Conservation (phyloP, 2,113 vertebrate species). For the Hassar affinis region DNA sequence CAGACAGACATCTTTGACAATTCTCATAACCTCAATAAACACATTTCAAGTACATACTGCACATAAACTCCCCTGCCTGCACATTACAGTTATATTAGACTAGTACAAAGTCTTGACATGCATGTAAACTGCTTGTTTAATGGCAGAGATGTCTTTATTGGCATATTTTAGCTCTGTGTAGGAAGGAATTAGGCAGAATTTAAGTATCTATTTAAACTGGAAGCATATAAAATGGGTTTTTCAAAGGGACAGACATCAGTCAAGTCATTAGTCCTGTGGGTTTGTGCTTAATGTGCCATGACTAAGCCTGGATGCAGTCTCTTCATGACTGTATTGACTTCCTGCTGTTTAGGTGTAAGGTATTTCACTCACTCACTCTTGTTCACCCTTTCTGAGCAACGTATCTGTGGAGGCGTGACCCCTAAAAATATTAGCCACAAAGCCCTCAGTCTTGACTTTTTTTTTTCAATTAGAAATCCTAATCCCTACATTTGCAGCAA, state of each 20-base stretch:
- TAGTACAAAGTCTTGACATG: background rate
- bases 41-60: background rate
- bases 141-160: background rate
- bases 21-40: background rate
- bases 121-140: background rate
- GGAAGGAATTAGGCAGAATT: constrained; percentile 2
- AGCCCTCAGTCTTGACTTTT: background rate
- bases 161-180: background rate
- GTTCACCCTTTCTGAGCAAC: background rate
- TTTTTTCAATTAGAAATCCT: background rate
- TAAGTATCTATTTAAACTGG: background rate
- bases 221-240: background rate
- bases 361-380: background rate
- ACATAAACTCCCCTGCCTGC: background rate
- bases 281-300: constrained; percentile 20
- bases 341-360: background rate
- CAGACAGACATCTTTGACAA: background rate
- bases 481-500: background rate
- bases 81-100: background rate
- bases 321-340: background rate
- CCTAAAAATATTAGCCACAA: background rate
- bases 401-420: background rate
- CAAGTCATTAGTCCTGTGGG: constrained; percentile 16
- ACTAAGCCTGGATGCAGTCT: constrained; percentile 21
- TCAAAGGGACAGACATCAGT: constrained; percentile 16